These are phyloP conservation scores for Heliconius ethilla DNA, from an alignment of 2,888 invertebrate genomes.

Conservation along the genomic window DNA sequence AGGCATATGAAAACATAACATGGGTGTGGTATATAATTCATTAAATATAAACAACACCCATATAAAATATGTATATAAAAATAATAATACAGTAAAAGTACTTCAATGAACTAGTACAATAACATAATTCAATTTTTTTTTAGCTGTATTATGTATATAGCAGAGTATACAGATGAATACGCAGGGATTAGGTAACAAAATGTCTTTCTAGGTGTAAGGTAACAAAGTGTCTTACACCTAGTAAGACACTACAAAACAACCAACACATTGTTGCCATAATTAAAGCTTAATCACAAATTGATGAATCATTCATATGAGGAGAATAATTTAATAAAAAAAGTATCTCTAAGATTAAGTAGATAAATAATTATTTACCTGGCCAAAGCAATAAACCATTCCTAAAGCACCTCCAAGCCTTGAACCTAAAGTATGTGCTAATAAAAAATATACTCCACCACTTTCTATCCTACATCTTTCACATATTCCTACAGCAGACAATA, in stretches of 20 bases:
- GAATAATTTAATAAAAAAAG: not conserved
- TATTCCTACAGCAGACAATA: conserved; percentile 97
- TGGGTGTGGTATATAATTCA: too few species aligned
- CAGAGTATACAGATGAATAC: too few species aligned
- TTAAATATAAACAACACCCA: too few species aligned
- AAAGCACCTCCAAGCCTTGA: conserved; percentile 96
- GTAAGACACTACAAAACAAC: not conserved
- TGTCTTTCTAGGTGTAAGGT: too few species aligned
- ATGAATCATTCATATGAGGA: not conserved
- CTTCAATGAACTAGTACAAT: too few species aligned
- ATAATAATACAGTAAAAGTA: too few species aligned
- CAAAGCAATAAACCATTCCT: conserved; percentile 97
- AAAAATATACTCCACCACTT: conserved; percentile 98
- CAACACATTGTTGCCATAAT: not conserved
- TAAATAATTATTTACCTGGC: conserved; percentile 85
- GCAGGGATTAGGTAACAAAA: too few species aligned
- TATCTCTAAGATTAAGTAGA: not conserved
- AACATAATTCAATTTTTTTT: too few species aligned
- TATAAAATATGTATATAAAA: too few species aligned
- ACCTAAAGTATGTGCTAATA: conserved; percentile 96
- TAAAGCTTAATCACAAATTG: not conserved
- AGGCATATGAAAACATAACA: too few species aligned
- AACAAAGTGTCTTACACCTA: too few species aligned
- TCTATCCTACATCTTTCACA: conserved; percentile 97
- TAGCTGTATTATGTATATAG: too few species aligned